These are phyloP conservation scores for Chloropsis hardwickii DNA, from an alignment of 2,113 vertebrate species.

Conservation along the genomic window DNA sequence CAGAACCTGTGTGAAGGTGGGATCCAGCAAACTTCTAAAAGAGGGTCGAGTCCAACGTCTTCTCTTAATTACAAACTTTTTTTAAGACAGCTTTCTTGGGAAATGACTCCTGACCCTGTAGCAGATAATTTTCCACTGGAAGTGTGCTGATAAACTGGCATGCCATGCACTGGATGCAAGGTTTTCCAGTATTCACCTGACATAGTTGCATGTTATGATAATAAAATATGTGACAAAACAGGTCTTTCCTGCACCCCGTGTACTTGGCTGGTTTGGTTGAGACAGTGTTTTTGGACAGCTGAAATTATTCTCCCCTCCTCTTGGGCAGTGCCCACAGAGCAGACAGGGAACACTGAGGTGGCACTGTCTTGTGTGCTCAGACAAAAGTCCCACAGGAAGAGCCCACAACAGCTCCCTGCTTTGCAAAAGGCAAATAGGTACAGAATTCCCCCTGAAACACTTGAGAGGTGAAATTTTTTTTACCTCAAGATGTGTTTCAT, in stretches of 20 bases:
- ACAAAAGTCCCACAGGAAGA: neutral
- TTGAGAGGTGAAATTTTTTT: neutral
- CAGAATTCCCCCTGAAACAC: neutral
- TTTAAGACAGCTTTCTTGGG: neutral
- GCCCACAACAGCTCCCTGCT: neutral
- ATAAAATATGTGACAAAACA: neutral
- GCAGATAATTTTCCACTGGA: neutral
- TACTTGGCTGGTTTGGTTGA: neutral
- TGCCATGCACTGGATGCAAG: no score
- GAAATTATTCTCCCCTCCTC: neutral
- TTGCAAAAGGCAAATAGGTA: neutral
- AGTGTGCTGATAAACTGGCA: neutral
- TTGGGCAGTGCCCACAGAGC: neutral
- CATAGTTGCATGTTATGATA: rapidly evolving
- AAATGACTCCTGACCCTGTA: neutral
- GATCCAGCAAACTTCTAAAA: neutral
- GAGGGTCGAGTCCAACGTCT: neutral
- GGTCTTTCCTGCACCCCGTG: neutral
- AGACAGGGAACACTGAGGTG: neutral
- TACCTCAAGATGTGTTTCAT: neutral
- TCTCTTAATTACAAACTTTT: neutral
- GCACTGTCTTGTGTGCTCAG: neutral
- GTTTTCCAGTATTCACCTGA: neutral
- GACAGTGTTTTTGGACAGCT: neutral
- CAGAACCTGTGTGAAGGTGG: neutral